These are phyloP conservation scores for Psylliodes chrysocephalus DNA, from an alignment of 2,888 invertebrate genomes.

Conservation along the genomic window DNA sequence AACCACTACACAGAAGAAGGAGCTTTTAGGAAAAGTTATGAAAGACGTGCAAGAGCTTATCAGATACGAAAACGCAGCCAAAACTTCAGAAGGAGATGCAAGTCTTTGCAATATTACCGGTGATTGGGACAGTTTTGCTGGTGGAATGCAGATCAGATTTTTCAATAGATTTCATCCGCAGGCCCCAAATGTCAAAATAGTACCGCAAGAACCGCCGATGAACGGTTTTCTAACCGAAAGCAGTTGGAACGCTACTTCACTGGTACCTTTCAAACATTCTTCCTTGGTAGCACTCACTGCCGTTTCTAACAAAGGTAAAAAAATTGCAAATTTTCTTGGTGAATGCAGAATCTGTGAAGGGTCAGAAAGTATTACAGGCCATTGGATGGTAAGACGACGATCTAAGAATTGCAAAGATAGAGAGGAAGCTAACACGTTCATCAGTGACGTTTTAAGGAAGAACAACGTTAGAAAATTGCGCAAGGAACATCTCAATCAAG, in stretches of 20 bases:
- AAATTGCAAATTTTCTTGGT: conserved; percentile 54
- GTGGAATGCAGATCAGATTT: conserved; percentile 38
- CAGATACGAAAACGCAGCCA: conserved; percentile 34
- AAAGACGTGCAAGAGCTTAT: conserved; percentile 39
- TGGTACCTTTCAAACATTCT: conserved; percentile 52
- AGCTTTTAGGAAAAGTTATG: conserved; percentile 35
- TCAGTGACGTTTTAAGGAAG: conserved; percentile 55
- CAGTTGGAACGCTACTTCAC: conserved; percentile 53
- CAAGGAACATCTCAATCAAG: conserved; percentile 38
- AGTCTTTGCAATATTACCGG: conserved; percentile 33
- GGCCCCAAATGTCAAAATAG: conserved; percentile 28
- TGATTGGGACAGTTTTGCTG: conserved; percentile 43
- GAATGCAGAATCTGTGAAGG: conserved; percentile 59
- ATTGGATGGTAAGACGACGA: conserved; percentile 56
- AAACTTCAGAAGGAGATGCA: conserved; percentile 20
- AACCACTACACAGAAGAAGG: conserved; percentile 6
- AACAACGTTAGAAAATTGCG: conserved; percentile 47
- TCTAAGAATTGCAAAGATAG: conserved; percentile 58
- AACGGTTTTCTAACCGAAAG: conserved; percentile 53
- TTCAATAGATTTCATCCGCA: not conserved
- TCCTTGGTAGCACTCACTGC: conserved; percentile 54
- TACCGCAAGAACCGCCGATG: conserved; percentile 41
- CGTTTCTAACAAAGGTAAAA: conserved; percentile 48
- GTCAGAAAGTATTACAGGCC: conserved; percentile 56
- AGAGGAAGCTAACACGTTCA: conserved; percentile 51